Base-by-base conservation (phyloP, 1,140 invertebrate genomes). In the Anastatus disparis region DNA sequence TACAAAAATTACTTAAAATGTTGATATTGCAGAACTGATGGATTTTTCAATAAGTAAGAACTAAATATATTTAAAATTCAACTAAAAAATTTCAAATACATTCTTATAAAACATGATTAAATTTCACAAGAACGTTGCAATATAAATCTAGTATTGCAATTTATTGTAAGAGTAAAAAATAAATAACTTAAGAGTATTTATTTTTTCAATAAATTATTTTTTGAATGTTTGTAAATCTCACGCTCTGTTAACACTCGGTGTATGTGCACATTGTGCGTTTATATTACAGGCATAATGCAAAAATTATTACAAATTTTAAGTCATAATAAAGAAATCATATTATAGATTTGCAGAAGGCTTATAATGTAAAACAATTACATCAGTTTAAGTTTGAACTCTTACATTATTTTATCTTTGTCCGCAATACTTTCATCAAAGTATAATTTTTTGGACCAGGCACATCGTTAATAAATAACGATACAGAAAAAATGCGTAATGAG, bases 181-280 rank as follows among this genome's bases (percentile, higher is more conserved):
- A 70, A 70, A 70, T 62, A 70, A 63, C 35, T 69, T 63, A 62
- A 55, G n/a, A 24, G 4, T 35, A 56, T 56, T 40, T 42, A 35
- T 7, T 61, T 62, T 35, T 58, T 59, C 27, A 35, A 38, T 6
- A 70, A 70, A 46, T 48, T 44, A 53, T 55, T 62, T 22, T 61
- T 50, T 65, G 10, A 24, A n/a, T n/a, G n/a, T 48, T 46, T 48
- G 40, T 71, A 58, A 62, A 46, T 35, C 27, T 44, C 17, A 63
- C 26, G 35, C 46, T 22, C 20, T 55, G 26, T 8, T 8, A n/a
- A 8, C 15, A 46, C 6, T 4, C 6, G 6, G 10, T 35, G 10
- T 4, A 6, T 35, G 31, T 10, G 10, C 13, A 53, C 46, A 22
- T 40, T 46, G n/a, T 38, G 20, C 24, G 42, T 38, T n/a, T 22